These are phyloP conservation scores for Palloptera scutellata DNA, from an alignment of 2,888 invertebrate genomes.

Conservation along the genomic window DNA sequence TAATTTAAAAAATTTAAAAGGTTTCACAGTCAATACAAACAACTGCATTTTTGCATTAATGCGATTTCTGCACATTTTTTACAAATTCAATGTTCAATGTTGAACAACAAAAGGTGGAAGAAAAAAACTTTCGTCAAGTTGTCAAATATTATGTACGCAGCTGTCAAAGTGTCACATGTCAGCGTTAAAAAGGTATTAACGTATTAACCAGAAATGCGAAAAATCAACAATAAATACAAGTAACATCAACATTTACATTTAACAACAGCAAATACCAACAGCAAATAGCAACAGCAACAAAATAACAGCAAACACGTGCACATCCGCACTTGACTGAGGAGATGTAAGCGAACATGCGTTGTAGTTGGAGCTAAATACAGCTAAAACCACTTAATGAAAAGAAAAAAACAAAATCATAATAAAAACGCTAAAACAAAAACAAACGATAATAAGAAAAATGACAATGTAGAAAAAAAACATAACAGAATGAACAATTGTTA, in stretches of 20 bases:
- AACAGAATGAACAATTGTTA: slow-evolving; percentile 25
- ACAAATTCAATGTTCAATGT: slow-evolving; percentile 3
- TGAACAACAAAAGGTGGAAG: too few relatives aligned
- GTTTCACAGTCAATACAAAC: not conserved
- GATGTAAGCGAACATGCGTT: not conserved
- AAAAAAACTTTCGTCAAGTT: too few relatives aligned
- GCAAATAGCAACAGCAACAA: slow-evolving; percentile 4
- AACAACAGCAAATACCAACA: not conserved
- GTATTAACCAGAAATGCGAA: too few relatives aligned
- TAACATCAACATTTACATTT: not conserved
- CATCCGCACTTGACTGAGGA: not conserved
- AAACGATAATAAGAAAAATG: slow-evolving; percentile 1
- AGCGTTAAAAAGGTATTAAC: too few relatives aligned
- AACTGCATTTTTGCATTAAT: slow-evolving; percentile 21
- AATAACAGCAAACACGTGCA: slow-evolving; percentile 7
- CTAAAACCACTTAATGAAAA: slow-evolving; percentile 1
- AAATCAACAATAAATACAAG: not conserved
- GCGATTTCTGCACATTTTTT: slow-evolving; percentile 26
- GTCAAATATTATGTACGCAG: too few relatives aligned
- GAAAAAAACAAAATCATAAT: too few relatives aligned
- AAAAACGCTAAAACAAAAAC: slow-evolving; percentile 1
- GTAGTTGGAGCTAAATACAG: not conserved
- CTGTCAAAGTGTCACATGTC: too few relatives aligned
- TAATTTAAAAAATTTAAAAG: too few relatives aligned
- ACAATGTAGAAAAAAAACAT: not conserved